A percentile compares a stretch with the other conserved stretches of the same genome.
Conservation (phyloP, 2,797 vertebrate genomes). For the Aphelocoma californica region DNA sequence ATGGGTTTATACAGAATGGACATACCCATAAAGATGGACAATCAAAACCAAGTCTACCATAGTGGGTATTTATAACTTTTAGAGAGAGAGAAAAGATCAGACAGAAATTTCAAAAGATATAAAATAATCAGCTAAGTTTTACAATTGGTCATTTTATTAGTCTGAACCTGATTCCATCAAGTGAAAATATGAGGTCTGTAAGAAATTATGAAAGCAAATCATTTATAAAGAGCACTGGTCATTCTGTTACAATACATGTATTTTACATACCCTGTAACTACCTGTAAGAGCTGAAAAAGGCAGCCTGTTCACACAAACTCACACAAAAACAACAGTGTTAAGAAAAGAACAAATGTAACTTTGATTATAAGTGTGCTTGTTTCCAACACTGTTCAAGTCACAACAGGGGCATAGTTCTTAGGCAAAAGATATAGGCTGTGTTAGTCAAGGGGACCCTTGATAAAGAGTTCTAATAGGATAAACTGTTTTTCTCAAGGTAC, state of each 20-base stretch:
- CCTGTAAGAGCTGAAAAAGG: background rate
- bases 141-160: background rate
- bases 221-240: background rate
- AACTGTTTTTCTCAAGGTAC: background rate
- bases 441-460: background rate
- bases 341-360: background rate
- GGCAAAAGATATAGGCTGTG: background rate
- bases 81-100: background rate
- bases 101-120: background rate
- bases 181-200: background rate
- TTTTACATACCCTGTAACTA: background rate
- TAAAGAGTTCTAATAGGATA: background rate
- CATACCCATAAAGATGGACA: background rate
- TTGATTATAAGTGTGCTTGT: background rate
- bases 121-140: background rate
- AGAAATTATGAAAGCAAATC: background rate
- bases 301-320: background rate
- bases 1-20: background rate
- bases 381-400: background rate
- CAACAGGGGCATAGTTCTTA: background rate
- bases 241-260: background rate
- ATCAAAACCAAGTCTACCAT: background rate
- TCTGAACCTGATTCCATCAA: background rate
- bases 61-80: background rate
- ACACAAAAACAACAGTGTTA: background rate